These are phyloP conservation scores for Eptesicus fuscus DNA, from an alignment of 2,113 vertebrate genomes.

Conservation along the genomic window DNA sequence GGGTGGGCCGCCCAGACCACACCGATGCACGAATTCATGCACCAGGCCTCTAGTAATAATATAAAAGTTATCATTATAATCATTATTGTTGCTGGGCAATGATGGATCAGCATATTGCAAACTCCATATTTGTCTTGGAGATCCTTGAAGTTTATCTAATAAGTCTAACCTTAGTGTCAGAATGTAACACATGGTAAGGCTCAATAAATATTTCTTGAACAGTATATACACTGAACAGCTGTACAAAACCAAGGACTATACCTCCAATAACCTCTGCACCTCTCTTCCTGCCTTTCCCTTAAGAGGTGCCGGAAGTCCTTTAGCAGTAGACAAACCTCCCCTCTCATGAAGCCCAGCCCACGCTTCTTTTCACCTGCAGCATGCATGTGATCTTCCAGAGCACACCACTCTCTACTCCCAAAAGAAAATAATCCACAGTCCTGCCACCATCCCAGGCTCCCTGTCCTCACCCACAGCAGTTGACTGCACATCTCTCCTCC, in stretches of 20 bases:
- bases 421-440: neutral
- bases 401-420: neutral
- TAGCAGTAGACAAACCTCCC: neutral
- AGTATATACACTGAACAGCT: neutral
- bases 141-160: neutral
- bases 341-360: neutral
- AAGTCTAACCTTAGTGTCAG: neutral
- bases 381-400: neutral
- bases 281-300: neutral
- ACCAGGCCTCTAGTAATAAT: neutral
- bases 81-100: neutral
- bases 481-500: neutral
- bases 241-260: neutral
- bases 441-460: neutral
- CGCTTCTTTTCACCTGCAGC: neutral
- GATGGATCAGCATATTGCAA: neutral
- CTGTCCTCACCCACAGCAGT: neutral
- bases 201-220: neutral
- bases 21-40: too few relatives aligned
- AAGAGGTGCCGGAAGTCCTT: neutral
- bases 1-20: too few relatives aligned
- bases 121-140: neutral
- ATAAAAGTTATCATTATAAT: neutral
- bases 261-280: neutral
- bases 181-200: neutral